Conservation (phyloP, 2,888 invertebrate genomes). For the Lasioglossum calceatum region DNA sequence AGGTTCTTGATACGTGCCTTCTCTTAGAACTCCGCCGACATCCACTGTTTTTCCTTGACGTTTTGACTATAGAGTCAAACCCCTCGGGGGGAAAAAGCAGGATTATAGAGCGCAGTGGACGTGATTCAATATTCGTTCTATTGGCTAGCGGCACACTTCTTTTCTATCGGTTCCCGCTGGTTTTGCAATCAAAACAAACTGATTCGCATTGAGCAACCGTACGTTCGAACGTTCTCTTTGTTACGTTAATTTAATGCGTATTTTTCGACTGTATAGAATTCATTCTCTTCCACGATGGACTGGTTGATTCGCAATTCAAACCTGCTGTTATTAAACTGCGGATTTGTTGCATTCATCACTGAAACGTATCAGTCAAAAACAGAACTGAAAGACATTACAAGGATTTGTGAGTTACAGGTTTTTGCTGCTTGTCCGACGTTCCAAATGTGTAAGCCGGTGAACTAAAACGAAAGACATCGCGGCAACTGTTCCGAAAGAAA, state of each 20-base stretch:
- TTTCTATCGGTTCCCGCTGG: not conserved
- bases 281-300: not conserved
- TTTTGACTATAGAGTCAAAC: not conserved
- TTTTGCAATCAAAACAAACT: not conserved
- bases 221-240: not conserved
- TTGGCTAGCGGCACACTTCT: not conserved
- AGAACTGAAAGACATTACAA: too few relatives aligned
- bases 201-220: not conserved
- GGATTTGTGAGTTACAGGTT: too few relatives aligned
- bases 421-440: too few relatives aligned
- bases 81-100: not conserved
- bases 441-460: too few relatives aligned
- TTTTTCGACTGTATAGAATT: not conserved
- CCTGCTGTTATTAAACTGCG: too few relatives aligned
- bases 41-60: not conserved
- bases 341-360: too few relatives aligned
- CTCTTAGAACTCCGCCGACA: not conserved
- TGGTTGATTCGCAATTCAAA: not conserved
- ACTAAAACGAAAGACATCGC: too few relatives aligned
- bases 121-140: slow-evolving; percentile 1
- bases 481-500: too few relatives aligned
- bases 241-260: not conserved
- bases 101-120: not conserved
- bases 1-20: not conserved
- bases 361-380: too few relatives aligned